Evolutionary conservation across 2,113 vertebrate genomes (phyloP).

Genomic region (Microcebus murinus): DNA sequence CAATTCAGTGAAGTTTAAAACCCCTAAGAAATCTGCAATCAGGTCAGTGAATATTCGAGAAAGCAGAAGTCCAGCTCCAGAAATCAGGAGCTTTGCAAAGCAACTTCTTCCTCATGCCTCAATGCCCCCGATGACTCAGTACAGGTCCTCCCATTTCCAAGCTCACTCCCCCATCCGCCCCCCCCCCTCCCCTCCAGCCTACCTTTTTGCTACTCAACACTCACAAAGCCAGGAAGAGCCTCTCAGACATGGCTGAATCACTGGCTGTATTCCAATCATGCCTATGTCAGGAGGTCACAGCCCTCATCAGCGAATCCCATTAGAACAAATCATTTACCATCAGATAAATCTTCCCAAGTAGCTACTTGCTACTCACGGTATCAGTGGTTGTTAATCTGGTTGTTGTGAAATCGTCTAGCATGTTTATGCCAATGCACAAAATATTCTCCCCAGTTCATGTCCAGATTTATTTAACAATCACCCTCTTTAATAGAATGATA

Average conservation of each 20-base stretch:
- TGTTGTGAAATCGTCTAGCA: constrained; percentile 59
- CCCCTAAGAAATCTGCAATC: not conserved
- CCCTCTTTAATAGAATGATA: constrained; percentile 47
- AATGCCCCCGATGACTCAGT: not conserved
- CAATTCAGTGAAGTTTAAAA: not conserved
- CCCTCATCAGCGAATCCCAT: not conserved
- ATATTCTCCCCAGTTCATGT: constrained; percentile 13
- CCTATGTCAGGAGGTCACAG: constrained; percentile 1
- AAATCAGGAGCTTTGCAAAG: not conserved
- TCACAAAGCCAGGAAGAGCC: not conserved
- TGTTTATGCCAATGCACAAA: constrained; percentile 51
- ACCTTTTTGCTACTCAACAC: not conserved
- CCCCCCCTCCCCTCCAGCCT: not conserved
- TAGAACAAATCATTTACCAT: constrained; percentile 16
- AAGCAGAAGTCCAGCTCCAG: not conserved
- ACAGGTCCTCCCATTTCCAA: not conserved
- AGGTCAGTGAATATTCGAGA: not conserved
- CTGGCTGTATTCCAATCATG: constrained; percentile 31
- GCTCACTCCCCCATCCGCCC: not conserved
- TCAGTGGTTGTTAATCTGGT: constrained; percentile 23
- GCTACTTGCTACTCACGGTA: constrained; percentile 10
- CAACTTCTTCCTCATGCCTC: not conserved
- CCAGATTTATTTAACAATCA: constrained; percentile 64
- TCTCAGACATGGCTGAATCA: not conserved
- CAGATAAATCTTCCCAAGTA: constrained; percentile 70